A percentile compares a stretch with the other conserved stretches of the same genome.
Conservation (phyloP, 2,113 vertebrate genomes). For the Rhabdornis inornatus region DNA sequence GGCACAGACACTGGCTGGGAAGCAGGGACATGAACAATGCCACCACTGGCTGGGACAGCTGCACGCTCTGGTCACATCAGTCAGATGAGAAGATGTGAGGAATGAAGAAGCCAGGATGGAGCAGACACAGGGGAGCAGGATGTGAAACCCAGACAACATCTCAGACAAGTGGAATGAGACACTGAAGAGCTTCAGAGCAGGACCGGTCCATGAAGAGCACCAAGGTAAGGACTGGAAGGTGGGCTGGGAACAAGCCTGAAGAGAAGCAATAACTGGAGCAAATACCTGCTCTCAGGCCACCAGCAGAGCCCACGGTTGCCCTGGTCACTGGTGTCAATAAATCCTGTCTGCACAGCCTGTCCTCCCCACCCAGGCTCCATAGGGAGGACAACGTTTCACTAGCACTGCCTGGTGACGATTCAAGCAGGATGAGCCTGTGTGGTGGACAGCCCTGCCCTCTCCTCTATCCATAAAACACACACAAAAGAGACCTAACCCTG, state of each 20-base stretch:
- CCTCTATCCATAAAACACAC: background rate
- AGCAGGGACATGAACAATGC: accelerated
- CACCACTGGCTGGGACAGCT: background rate
- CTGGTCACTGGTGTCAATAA: background rate
- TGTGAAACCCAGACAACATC: background rate
- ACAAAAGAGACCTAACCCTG: background rate
- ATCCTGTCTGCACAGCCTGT: background rate
- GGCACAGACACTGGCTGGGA: background rate
- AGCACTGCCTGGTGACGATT: background rate
- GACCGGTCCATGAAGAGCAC: background rate
- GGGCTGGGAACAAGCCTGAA: background rate
- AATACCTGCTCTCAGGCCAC: background rate
- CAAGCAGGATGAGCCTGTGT: background rate
- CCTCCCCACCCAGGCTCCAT: accelerated
- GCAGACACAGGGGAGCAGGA: background rate
- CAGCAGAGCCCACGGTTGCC: background rate
- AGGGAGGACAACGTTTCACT: background rate
- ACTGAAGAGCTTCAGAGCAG: background rate
- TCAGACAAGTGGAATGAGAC: background rate
- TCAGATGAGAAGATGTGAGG: background rate
- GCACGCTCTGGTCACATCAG: background rate
- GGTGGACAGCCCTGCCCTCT: background rate
- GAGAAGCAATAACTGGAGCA: background rate
- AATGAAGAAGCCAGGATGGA: background rate
- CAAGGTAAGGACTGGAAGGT: background rate